Conservation (phyloP, 2,888 invertebrate genomes). For the Stegana nigrithorax region DNA sequence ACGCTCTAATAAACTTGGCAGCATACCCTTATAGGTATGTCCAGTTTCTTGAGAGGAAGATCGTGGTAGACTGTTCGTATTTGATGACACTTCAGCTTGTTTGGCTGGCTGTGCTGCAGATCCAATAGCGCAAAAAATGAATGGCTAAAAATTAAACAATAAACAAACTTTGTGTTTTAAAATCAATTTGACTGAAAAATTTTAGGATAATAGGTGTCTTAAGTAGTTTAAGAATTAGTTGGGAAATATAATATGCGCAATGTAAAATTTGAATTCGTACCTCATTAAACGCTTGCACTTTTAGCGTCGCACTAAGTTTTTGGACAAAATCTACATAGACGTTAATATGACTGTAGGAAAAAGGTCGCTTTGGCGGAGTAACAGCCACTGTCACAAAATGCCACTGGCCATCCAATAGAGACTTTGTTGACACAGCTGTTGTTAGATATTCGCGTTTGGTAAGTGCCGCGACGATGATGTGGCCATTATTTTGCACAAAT, state of each 20-base stretch:
- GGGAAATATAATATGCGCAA: too few relatives aligned
- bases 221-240: too few relatives aligned
- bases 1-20: conserved; percentile 67
- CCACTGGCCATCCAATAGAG: conserved; percentile 70
- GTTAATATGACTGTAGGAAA: conserved; percentile 72
- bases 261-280: conserved; percentile 58
- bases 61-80: conserved; percentile 44
- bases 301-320: conserved; percentile 71
- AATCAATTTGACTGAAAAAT: conserved; percentile 15
- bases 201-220: too few relatives aligned
- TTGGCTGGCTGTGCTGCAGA: conserved; percentile 51
- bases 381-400: conserved; percentile 71
- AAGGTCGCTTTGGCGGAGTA: conserved; percentile 71
- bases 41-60: conserved; percentile 61
- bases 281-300: conserved; percentile 72
- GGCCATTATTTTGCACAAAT: conserved; percentile 71
- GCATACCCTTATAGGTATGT: conserved; percentile 58
- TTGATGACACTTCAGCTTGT: conserved; percentile 33
- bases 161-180: not conserved
- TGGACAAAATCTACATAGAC: conserved; percentile 73
- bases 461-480: conserved; percentile 71
- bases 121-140: conserved; percentile 69
- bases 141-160: conserved; percentile 58
- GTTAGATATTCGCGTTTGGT: conserved; percentile 73
- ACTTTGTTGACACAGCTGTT: conserved; percentile 69